Percentiles rank a stretch among this genome's conserved stretches.
Evolutionary conservation across 2,797 vertebrate genomes (phyloP).

Genomic region (Heteromormyrus szaboi): DNA sequence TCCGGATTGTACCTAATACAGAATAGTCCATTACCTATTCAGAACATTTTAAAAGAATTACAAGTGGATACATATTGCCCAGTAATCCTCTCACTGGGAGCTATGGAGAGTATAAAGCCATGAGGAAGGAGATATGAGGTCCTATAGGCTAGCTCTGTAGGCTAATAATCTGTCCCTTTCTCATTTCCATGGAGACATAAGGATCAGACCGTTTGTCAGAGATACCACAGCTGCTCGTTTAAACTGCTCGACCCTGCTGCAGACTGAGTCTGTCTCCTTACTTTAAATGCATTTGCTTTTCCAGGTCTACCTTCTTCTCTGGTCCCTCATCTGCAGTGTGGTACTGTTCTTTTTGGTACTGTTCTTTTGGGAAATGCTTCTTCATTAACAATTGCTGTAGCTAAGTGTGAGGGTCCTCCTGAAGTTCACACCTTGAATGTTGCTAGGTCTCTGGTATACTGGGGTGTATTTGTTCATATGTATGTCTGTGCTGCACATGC

Average conservation of each 20-base stretch:
- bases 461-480: conserved; percentile 10
- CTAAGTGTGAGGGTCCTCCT: conserved; percentile 34
- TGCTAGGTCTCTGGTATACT: conserved; percentile 27
- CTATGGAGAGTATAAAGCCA: neutral
- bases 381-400: conserved; percentile 47
- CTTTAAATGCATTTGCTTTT: conserved; percentile 59
- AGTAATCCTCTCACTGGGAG: neutral
- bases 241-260: neutral
- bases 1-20: neutral
- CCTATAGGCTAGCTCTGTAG: neutral
- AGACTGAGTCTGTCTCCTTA: conserved; percentile 48
- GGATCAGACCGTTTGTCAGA: neutral
- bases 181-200: neutral
- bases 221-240: conserved; percentile 5
- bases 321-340: conserved; percentile 8
- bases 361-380: neutral
- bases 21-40: neutral
- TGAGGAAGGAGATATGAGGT: conserved; percentile 9
- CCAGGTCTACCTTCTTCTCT: conserved; percentile 62
- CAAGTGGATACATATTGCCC: conserved; percentile 14
- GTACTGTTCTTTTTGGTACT: neutral
- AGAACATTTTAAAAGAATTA: neutral
- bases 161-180: conserved; percentile 7
- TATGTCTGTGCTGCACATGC: neutral
- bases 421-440: conserved; percentile 53